These are phyloP conservation scores for Araneus ventricosus DNA, from an alignment of 1,140 invertebrate species.

Conservation along the genomic window DNA sequence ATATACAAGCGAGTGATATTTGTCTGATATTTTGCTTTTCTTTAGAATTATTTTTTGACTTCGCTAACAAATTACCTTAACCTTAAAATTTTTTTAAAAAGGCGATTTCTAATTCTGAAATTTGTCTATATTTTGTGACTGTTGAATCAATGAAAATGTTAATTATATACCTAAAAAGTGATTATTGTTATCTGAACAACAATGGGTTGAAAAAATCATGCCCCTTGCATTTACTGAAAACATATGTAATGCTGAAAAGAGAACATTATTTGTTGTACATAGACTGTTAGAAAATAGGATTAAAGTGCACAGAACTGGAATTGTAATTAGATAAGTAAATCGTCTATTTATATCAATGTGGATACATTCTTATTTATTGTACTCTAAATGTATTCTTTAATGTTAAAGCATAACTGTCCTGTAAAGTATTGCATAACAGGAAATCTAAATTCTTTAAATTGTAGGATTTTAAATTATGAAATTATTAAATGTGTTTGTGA, in stretches of 20 bases:
- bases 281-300: slow-evolving; percentile 9
- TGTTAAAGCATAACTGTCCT: background rate
- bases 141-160: background rate
- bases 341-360: background rate
- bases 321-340: background rate
- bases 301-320: background rate
- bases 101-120: background rate
- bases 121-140: background rate
- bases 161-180: background rate
- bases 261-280: background rate
- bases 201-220: background rate
- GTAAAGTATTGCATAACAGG: background rate
- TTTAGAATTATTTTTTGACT: background rate
- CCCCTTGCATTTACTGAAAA: background rate
- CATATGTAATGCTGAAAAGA: background rate
- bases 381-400: background rate
- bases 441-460: background rate
- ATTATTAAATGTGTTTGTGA: slow-evolving; percentile 22
- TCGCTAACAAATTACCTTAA: background rate
- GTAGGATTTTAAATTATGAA: background rate
- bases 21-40: background rate
- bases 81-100: background rate
- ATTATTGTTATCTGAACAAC: background rate
- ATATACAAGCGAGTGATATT: background rate
- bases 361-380: background rate